A percentile compares a stretch with the other conserved stretches of the same genome.
Conservation (phyloP, 2,888 invertebrate genomes). For the Icerya purchasi region DNA sequence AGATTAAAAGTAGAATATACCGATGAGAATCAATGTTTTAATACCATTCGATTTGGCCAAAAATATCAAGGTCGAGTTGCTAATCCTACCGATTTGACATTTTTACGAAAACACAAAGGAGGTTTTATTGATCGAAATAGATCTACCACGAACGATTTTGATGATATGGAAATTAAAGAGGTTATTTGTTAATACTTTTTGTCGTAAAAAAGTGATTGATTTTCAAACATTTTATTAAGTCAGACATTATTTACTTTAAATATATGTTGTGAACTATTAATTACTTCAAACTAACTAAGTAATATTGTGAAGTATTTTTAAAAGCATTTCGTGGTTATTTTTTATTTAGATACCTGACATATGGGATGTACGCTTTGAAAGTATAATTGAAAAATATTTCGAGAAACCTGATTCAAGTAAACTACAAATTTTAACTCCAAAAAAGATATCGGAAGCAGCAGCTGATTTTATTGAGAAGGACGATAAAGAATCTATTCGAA, state of each 20-base stretch:
- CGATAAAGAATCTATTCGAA: background rate
- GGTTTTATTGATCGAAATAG: too few species aligned
- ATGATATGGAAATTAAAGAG: too few species aligned
- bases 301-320: too few species aligned
- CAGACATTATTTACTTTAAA: too few species aligned
- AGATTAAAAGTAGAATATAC: constrained; percentile 58
- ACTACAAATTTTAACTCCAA: background rate
- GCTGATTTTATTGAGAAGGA: background rate
- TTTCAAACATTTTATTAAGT: too few species aligned
- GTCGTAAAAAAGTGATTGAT: too few species aligned
- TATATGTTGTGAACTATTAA: too few species aligned
- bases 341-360: too few species aligned
- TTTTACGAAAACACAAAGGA: constrained; percentile 28
- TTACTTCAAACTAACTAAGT: too few species aligned
- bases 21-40: constrained; percentile 52
- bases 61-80: constrained; percentile 56
- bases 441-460: background rate
- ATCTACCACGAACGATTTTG: too few species aligned
- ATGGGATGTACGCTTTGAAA: constrained; percentile 26
- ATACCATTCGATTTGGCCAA: constrained; percentile 49
- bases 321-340: too few species aligned
- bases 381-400: constrained; percentile 41
- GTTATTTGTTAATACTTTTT: too few species aligned
- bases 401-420: constrained; percentile 21
- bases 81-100: constrained; percentile 61